phyloP scores from a whole-genome alignment of 1,140 invertebrate species.

The Drosophila albomicans region DNA sequence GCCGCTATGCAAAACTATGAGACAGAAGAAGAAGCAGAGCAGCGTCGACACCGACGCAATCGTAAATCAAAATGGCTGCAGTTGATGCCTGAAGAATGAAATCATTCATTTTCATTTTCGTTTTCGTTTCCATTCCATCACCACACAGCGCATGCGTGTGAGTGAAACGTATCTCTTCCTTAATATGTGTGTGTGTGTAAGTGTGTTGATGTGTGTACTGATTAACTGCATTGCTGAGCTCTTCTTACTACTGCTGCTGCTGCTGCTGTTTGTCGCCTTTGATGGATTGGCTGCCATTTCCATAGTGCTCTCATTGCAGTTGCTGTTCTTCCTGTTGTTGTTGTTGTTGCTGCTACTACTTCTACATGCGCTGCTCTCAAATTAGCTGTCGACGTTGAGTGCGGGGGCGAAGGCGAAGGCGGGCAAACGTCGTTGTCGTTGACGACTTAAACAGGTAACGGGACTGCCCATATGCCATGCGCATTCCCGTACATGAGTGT shows the following conservation, averaged over 20 bases:
- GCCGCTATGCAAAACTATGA: constrained; percentile 48
- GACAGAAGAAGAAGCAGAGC: constrained; percentile 17
- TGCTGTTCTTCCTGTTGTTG: background rate
- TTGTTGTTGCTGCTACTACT: constrained; percentile 25
- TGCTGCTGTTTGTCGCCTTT: constrained; percentile 46
- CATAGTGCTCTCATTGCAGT: constrained; percentile 10
- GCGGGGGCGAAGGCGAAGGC: background rate
- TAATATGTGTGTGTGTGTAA: constrained; percentile 28
- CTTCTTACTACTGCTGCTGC: constrained; percentile 23
- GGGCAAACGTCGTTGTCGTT: constrained; percentile 52
- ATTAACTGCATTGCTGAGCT: constrained; percentile 55
- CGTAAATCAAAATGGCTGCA: constrained; percentile 81
- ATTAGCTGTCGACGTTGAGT: constrained; percentile 12
- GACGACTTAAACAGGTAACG: constrained; percentile 78
- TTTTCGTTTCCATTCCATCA: constrained; percentile 40
- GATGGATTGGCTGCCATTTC: constrained; percentile 53
- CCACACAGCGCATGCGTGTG: constrained; percentile 73
- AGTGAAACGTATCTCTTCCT: constrained; percentile 28
- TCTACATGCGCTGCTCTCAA: constrained; percentile 12
- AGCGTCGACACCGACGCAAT: constrained; percentile 42
- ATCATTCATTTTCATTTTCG: constrained; percentile 71
- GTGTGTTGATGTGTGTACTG: constrained; percentile 40
- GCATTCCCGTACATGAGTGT: constrained; percentile 46
- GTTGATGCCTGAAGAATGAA: constrained; percentile 78
- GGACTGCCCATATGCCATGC: constrained; percentile 68